A percentile compares a stretch with the other conserved stretches of the same genome.
These are phyloP conservation scores for Xestoiulus laeticollis DNA, from an alignment of 2,888 invertebrate species.

Conservation along the genomic window DNA sequence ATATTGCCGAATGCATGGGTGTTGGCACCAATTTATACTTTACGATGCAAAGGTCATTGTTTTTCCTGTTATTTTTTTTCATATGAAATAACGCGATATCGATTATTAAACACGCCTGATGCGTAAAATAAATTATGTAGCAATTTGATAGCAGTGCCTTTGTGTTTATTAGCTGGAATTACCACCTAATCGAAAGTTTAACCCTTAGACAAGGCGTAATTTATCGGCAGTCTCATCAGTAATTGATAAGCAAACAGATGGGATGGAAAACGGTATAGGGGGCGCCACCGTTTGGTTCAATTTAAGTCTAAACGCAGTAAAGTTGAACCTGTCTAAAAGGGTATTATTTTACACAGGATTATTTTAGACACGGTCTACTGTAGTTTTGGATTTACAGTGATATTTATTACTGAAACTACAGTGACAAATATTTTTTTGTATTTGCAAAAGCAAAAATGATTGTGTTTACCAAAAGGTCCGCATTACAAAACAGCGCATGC, in stretches of 20 bases:
- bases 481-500: too few relatives aligned
- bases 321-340: too few relatives aligned
- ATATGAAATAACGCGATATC: background rate
- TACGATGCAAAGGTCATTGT: background rate
- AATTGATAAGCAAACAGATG: background rate
- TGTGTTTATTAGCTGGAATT: background rate
- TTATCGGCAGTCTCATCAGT: background rate
- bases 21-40: background rate
- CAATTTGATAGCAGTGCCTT: background rate
- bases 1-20: background rate
- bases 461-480: too few relatives aligned
- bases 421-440: too few relatives aligned
- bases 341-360: too few relatives aligned
- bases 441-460: too few relatives aligned
- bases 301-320: too few relatives aligned
- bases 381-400: too few relatives aligned
- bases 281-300: background rate
- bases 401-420: too few relatives aligned
- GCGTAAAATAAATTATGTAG: background rate
- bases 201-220: background rate
- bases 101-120: background rate
- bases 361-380: too few relatives aligned
- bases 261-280: background rate
- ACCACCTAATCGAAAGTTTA: background rate
- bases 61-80: background rate